Evolutionary conservation across 2,113 vertebrate genomes (phyloP), one percentile per base, ranked within the genome.

Genomic region (Struthio camelus): DNA sequence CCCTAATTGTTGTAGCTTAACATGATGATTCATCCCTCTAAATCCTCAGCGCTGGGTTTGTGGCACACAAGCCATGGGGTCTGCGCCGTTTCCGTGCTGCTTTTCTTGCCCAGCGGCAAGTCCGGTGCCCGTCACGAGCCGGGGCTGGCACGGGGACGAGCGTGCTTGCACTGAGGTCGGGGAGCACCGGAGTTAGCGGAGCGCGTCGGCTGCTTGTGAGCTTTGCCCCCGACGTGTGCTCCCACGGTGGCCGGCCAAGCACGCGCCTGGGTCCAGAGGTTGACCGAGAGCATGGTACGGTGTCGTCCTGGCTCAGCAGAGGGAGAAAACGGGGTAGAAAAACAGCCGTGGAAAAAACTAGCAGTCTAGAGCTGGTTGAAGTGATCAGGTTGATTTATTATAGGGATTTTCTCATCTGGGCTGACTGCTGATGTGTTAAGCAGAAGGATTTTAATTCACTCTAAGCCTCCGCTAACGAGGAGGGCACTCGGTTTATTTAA

Each of bases 401-500:
- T 2, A 19, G 32, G 53, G 78, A 1, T 87, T 91, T 93, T 79
- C 75, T 89, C 14, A 73, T 77, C 89, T 76, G 89, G 91, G 81
- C 87, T 96, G 87, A 48, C 81, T 96, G 75, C 89, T 82, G 1
- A 30, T 96, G 92, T 64, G 16, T 76, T 62, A 14, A 95, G 70
- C 89, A 87, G 81, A 18, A 91, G 48, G 94, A 51, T 96, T 89
- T 95, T 51, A 56, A 61, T 87, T 89, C 56, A n/a, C 87, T 61
- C 61, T 80, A 42, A 95, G 84, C 73, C 59, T 92, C 24, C 48
- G 30, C 56, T 69, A 62, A 51, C 6, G 58, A 95, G 71, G 44
- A 58, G 86, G 6, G 40, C 64, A 22, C 69, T 86, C n/a, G 80
- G 62, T 79, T 87, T 69, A 10, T 53, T 51, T 73, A 71, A 1